phyloP scores from a whole-genome alignment of 2,113 vertebrate genomes.

The Panthera tigris region DNA sequence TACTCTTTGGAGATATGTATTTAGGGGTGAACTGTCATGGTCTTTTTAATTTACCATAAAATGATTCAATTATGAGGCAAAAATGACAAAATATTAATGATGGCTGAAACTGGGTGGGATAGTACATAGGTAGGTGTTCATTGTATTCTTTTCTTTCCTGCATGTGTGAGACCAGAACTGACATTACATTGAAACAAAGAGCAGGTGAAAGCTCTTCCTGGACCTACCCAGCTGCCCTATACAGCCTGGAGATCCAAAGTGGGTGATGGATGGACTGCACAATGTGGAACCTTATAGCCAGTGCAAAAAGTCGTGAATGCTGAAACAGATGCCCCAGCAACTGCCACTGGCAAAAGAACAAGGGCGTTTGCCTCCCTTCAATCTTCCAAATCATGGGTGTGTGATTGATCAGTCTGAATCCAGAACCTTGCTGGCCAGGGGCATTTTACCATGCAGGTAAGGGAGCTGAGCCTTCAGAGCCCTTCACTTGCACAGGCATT shows the following conservation, averaged over 20 bases:
- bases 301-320: not conserved
- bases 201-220: not conserved
- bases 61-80: not conserved
- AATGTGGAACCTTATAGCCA: not conserved
- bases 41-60: constrained; percentile 39
- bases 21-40: not conserved
- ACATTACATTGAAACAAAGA: not conserved
- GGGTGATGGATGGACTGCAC: not conserved
- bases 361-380: not conserved
- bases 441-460: not conserved
- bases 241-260: not conserved
- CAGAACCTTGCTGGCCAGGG: not conserved
- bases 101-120: not conserved
- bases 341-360: not conserved
- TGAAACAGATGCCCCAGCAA: not conserved
- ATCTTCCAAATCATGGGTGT: not conserved
- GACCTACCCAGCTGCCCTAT: not conserved
- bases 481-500: not conserved
- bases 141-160: not conserved
- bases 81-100: not conserved
- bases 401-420: not conserved
- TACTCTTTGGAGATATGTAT: not conserved
- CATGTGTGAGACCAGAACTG: constrained; percentile 1
- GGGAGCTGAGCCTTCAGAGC: not conserved
- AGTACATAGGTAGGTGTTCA: not conserved